phyloP scores from a whole-genome alignment of 2,797 vertebrate species.

The Botia kubotai region DNA sequence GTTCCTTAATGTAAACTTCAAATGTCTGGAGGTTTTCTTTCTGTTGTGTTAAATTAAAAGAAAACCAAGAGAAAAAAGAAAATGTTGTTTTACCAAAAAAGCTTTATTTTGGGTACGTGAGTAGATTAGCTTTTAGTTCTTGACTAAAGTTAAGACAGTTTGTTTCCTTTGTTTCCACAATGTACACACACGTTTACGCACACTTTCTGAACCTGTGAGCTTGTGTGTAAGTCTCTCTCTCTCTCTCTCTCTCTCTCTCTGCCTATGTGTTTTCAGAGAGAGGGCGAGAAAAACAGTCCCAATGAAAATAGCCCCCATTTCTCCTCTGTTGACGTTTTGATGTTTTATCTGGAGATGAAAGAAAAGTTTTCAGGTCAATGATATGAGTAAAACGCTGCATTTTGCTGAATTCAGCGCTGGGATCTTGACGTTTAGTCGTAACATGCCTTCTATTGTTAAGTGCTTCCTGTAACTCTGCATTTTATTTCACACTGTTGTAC shows the following conservation, averaged over 20 bases:
- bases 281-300: conserved; percentile 16
- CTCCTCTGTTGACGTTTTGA: conserved; percentile 55
- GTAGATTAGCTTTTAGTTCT: conserved; percentile 18
- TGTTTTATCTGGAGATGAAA: conserved; percentile 24
- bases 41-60: conserved; percentile 48
- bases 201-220: conserved; percentile 8
- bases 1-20: not conserved
- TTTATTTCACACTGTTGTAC: conserved; percentile 30
- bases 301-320: conserved; percentile 30
- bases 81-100: conserved; percentile 37
- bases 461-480: conserved; percentile 47
- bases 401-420: not conserved
- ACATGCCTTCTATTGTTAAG: conserved; percentile 28
- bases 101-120: conserved; percentile 61
- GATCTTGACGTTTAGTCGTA: not conserved
- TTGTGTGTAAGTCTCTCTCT: not conserved
- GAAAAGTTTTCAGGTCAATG: conserved; percentile 24
- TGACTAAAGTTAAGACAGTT: conserved; percentile 57
- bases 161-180: not conserved
- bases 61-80: conserved; percentile 49
- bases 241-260: not conserved
- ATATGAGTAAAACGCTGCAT: not conserved
- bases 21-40: conserved; percentile 8
- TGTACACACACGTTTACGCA: not conserved
- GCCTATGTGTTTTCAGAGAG: not conserved